Evolutionary conservation across 2,797 vertebrate species (phyloP), one percentile per base, ranked within the genome.

Genomic region (Steatocranus sp.): DNA sequence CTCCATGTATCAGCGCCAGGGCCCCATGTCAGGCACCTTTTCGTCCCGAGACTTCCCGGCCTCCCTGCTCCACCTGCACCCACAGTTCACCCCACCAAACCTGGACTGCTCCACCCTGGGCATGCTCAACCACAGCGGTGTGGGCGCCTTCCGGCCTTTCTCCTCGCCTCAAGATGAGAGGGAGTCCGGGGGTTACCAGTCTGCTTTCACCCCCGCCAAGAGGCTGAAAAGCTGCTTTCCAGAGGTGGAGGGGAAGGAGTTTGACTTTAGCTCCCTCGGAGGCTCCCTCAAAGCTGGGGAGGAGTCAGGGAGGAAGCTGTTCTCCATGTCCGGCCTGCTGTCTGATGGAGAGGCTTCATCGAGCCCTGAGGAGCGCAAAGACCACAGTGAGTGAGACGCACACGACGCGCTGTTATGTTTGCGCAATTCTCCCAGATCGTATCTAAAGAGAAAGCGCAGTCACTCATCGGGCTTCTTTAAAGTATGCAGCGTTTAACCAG

Each of bases 1-100:
- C 90, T 99, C 98, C 88, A 98, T 99, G 98, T 99, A 99, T 78
- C 98, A 99, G 91, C 97, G 98, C 58, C 98, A 99, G 93, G 97
- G 97, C 2, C 98, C 97, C 83, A 96, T 98, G 88, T 98, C 98
- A 0, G 97, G 97, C 86, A 96, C 97, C 1, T 99, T 99, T 89
- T 95, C 97, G 5, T 96, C 97, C 92, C 96, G 98, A 91, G 98
- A 99, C 96, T 99, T 99, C 86, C 97, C 98, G 12, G 96, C 98
- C 2, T 98, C 98, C 79, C 94, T 99, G 81, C 97, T 99, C 88
- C 98, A 99, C 93, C 97, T 99, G 83, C 98, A 99, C 91, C 98
- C 97, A 17, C 98, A 99, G 94, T 99, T 99, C 92, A 97, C 97
- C 23, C 97, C 98, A 61, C 98, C 98, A 23, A 98, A 98, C 94